phyloP scores from a whole-genome alignment of 1,140 invertebrate species.

The Drosophila obscura region DNA sequence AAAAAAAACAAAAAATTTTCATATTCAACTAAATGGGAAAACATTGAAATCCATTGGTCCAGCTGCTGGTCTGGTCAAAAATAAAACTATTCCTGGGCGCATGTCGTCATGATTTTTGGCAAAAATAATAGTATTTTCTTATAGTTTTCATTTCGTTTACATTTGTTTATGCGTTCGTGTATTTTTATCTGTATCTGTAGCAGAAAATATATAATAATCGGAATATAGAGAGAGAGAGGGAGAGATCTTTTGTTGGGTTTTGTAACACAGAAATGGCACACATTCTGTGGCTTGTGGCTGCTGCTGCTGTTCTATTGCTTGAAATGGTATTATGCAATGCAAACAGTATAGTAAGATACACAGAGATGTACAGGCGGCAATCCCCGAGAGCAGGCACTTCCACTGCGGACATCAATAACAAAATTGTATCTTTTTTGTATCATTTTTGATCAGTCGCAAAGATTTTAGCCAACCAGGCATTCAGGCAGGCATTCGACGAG shows the following conservation, averaged over 20 bases:
- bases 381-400: slow-evolving; percentile 5
- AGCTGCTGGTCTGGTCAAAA: too few relatives aligned
- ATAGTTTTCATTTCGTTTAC: slow-evolving; percentile 41
- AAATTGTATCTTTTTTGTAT: slow-evolving; percentile 44
- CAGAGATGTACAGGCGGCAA: slow-evolving; percentile 12
- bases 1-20: too few relatives aligned
- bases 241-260: background rate
- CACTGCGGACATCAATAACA: slow-evolving; percentile 56
- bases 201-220: slow-evolving; percentile 28
- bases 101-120: slow-evolving; percentile 67
- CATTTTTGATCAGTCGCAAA: slow-evolving; percentile 69
- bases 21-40: too few relatives aligned
- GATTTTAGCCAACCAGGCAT: slow-evolving; percentile 28
- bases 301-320: slow-evolving; percentile 53
- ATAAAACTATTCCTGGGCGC: slow-evolving; percentile 57
- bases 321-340: slow-evolving; percentile 79
- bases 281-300: slow-evolving; percentile 41
- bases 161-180: slow-evolving; percentile 8
- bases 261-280: slow-evolving; percentile 36
- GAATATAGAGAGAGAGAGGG: background rate
- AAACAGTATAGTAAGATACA: slow-evolving; percentile 49
- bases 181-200: slow-evolving; percentile 2
- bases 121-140: slow-evolving; percentile 27
- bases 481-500: slow-evolving; percentile 24
- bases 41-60: too few relatives aligned